These are phyloP conservation scores for Teleopsis dalmanni DNA, from an alignment of 1,140 invertebrate species.

Conservation along the genomic window DNA sequence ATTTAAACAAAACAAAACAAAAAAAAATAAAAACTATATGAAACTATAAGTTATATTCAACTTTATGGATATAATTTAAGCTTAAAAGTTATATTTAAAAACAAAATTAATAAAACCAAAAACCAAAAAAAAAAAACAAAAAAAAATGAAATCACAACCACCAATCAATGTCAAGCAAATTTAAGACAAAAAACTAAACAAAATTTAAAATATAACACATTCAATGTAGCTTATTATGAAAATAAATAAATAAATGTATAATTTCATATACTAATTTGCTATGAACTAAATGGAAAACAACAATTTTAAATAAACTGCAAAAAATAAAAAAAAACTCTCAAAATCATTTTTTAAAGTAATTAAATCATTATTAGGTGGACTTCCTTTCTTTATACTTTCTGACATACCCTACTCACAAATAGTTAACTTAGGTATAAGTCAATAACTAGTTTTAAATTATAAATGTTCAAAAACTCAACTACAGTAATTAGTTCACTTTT, in stretches of 20 bases:
- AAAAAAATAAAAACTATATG: too few relatives aligned
- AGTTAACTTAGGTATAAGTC: not conserved
- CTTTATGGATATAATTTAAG: too few relatives aligned
- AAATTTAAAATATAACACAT: not conserved
- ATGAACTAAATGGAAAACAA: constrained; percentile 7
- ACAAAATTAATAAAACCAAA: not conserved
- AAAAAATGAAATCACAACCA: not conserved
- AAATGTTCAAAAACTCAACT: too few relatives aligned
- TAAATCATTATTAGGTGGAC: not conserved
- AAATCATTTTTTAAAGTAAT: not conserved
- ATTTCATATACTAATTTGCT: constrained; percentile 14
- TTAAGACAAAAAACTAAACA: not conserved
- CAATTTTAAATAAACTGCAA: not conserved
- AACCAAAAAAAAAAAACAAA: not conserved
- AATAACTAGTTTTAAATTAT: not conserved
- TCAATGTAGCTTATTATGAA: not conserved
- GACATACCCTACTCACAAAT: too few relatives aligned
- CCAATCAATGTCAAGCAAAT: not conserved
- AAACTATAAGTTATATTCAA: too few relatives aligned
- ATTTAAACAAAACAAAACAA: too few relatives aligned
- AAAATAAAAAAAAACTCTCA: not conserved
- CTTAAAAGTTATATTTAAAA: not conserved
- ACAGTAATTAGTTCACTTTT: too few relatives aligned
- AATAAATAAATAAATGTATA: constrained; percentile 8
- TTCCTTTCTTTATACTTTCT: too few relatives aligned